Base-by-base conservation (phyloP, 2,797 vertebrate genomes). In the Cirrhinus molitorella region DNA sequence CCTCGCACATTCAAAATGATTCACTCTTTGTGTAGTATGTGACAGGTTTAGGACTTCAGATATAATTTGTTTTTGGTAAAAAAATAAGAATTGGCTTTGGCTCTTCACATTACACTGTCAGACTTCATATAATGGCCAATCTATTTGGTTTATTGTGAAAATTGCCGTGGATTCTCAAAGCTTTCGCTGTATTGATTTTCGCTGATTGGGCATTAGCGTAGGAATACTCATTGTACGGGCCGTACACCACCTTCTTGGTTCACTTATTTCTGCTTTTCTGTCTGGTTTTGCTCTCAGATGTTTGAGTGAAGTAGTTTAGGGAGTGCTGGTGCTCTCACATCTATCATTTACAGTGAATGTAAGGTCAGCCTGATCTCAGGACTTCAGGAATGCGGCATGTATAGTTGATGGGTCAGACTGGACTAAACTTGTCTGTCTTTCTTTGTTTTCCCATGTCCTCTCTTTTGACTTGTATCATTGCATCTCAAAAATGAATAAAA, bases 331-430 rank as follows among this genome's bases (percentile, higher is more conserved):
- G 43, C 59, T 49, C 59, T 78, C 59, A 49, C 75, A 63, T 63
- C 75, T 34, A n/a, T 78, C 25, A 78, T 65, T 47, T 78, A 65
- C 75, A 78, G 59, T 78, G 40, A 63, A 78, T 78, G 75, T 9
- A 21, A 78, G 75, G 75, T 65, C 59, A 78, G 75, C 2, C 17
- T 78, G 75, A 47, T 34, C 59, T 78, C 75, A 65, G 75, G 59
- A 65, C 59, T 78, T 65, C 23, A 78, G 75, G 75, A 78, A 78
- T 49, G 12, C 40, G 40, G 74, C 40, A 63, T 59, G 40, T 47
- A 45, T 63, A 65, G 75, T 47, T 78, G 25, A 28, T 63, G 40
- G 19, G 14, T n/a, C 25, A 45, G 68, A 71, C 21, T 45, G 23
- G 45, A 47, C 68, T 71, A 47, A 71, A 45, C 23, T 16, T 71